Evolutionary conservation across 1,140 invertebrate species (phyloP).

Genomic region (Archivesica marissinica): DNA sequence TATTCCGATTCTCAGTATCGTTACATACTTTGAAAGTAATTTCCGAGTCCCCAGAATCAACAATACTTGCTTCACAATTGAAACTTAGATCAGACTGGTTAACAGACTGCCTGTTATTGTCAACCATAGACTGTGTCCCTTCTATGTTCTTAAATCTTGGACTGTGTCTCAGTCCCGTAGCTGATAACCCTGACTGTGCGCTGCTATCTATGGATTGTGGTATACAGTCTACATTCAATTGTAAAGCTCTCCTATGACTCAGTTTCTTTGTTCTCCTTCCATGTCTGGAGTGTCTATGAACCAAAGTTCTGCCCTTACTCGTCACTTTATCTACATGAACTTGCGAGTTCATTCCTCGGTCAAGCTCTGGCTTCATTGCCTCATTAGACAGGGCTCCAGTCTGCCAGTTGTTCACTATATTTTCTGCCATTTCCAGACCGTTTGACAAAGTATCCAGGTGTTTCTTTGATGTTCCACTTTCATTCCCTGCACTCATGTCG

Average conservation of each 20-base stretch:
- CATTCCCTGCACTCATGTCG: background rate
- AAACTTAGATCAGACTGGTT: constrained; percentile 9
- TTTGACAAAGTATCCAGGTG: background rate
- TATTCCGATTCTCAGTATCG: constrained; percentile 24
- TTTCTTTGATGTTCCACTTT: background rate
- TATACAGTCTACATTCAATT: constrained; percentile 36
- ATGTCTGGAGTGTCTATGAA: constrained; percentile 45
- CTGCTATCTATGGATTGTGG: background rate
- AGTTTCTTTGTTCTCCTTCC: constrained; percentile 50
- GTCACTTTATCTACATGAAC: background rate
- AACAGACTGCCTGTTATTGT: background rate
- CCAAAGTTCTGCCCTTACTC: background rate
- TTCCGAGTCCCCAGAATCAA: constrained; percentile 45
- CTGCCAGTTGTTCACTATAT: constrained; percentile 8
- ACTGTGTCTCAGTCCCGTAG: constrained; percentile 44
- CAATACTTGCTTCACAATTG: background rate
- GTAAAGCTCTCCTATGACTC: constrained; percentile 21
- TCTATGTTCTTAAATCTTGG: constrained; percentile 46
- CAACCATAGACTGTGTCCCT: background rate
- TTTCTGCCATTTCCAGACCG: constrained; percentile 13
- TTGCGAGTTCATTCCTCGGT: background rate
- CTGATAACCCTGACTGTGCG: background rate
- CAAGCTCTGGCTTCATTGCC: background rate
- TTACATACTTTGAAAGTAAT: constrained; percentile 38
- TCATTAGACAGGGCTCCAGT: background rate